Base-by-base conservation (phyloP, 2,113 vertebrate species). In the Sturnira hondurensis region DNA sequence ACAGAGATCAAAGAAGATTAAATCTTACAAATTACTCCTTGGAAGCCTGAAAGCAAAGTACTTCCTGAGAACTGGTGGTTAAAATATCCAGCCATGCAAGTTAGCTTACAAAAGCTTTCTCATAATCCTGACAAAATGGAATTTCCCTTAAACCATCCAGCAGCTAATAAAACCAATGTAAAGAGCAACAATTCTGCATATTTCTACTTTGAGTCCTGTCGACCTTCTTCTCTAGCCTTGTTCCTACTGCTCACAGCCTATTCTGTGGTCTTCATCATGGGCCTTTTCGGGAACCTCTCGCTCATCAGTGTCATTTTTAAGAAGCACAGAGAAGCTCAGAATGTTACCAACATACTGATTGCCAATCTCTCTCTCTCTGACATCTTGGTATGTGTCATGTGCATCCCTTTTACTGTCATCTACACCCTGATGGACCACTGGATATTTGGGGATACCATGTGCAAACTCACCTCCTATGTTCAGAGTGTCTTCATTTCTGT, bases 381-480 rank as follows among this genome's bases (percentile, higher is more conserved):
- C 52, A 96, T 98, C 65, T 86, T 98, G 74, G 98, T 98, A 77
- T 98, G 98, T 63, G 61, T 98, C 81, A 95, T 98, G 97, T 98
- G 98, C 54, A 98, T 99, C 73, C 98, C 98, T 86, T 98, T 98
- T 93, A 99, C 98, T 0, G 96, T 97, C 77, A 97, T 98, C 4
- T 98, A 98, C 19, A 98, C 98, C 16, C 90, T 98, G 92, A 99
- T 98, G 98, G 98, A 98, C 93, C 97, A 98, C 89, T 98, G 98
- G 98, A 89, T 98, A 70, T 98, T 99, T 97, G 98, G 98, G 80
- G 97, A 98, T 70, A 91, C 94, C 56, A 96, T 98, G 97, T 99
- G 98, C 70, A 99, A 98, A 97, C 95, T 98, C 73, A 98, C 93
- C 33, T 98, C 97, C 43, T 99, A 98, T 86, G 91, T 96, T 33